Evolutionary conservation across 2,113 vertebrate genomes (phyloP), one percentile per base, ranked within the genome.

Genomic region (Chloebia gouldiae): DNA sequence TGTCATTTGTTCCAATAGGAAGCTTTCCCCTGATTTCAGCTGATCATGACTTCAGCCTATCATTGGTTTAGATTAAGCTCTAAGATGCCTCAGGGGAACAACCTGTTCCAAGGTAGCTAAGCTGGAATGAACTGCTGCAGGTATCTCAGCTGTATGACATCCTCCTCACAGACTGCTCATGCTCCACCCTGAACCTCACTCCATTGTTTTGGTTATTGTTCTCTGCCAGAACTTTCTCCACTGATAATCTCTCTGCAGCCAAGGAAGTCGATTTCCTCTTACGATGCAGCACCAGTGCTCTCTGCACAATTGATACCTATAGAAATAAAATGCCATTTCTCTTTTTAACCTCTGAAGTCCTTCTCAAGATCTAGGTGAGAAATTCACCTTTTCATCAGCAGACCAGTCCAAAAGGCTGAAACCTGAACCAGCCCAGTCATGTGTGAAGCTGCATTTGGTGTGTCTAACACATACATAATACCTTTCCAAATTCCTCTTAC

Each of bases 261-360:
- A 1, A 53, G 61, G 37, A 81, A 81, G 47, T 21, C 0, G 0
- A 42, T 54, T 85, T 85, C 56, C 61, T 72, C 53, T 82, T 24
- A 70, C 0, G 6, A n/a, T 17, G 16, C 28, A 71, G 59, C 39
- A 87, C 31, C 27, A 70, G 21, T 25, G 47, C 42, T 64, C 60
- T 64, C 22, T 0, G 0, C 47, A 60, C 0, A 0, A 59, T 39
- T 19, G 51, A 50, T 6, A 68, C 12, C 39, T 73, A 63, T 6
- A 42, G 39, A 82, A 81, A 80, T 54, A 61, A 92, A 87, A 77
- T 27, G 27, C 6, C 30, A 16, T 23, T 90, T 79, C 37, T 31
- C 59, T 73, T 63, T 73, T 78, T 40, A 83, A 70, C 30, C 31
- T 47, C 71, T 90, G 35, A 88, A 77, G 35, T 68, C n/a, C 50